Conservation (phyloP, 2,797 vertebrate species). For the Echeneis naucrates region DNA sequence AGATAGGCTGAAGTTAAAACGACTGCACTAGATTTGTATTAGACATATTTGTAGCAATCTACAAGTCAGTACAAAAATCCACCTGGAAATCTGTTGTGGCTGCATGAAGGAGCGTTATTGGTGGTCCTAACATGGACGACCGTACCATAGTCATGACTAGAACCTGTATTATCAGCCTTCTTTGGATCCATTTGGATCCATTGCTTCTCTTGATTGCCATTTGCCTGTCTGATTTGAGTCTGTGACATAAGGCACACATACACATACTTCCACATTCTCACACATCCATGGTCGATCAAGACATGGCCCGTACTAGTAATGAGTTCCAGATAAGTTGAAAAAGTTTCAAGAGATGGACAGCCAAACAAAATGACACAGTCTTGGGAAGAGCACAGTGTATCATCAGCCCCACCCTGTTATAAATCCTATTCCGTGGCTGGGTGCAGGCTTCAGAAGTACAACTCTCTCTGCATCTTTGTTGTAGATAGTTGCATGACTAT, state of each 20-base stretch:
- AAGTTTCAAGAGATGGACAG: conserved; percentile 61
- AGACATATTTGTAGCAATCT: background rate
- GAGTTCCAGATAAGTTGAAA: conserved; percentile 49
- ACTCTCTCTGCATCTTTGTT: conserved; percentile 10
- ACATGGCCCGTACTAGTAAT: conserved; percentile 32
- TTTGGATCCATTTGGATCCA: conserved; percentile 1
- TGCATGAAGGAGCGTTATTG: background rate
- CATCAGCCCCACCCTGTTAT: conserved; percentile 50
- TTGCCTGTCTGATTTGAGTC: conserved; percentile 6
- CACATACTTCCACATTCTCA: background rate
- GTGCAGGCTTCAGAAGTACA: conserved; percentile 28
- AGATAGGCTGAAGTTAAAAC: background rate
- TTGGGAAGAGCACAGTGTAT: conserved; percentile 45
- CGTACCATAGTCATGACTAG: background rate
- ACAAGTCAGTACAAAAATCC: background rate
- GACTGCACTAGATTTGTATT: background rate
- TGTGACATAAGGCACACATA: conserved; percentile 3
- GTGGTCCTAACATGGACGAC: background rate
- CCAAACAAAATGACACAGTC: conserved; percentile 61
- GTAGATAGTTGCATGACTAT: conserved; percentile 12
- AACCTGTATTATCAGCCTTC: background rate
- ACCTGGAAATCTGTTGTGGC: background rate
- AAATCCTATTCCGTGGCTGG: conserved; percentile 40
- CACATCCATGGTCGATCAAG: conserved; percentile 14
- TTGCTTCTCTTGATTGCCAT: background rate